Conservation (phyloP, 2,113 vertebrate species). For the Myrmecophaga tridactyla region DNA sequence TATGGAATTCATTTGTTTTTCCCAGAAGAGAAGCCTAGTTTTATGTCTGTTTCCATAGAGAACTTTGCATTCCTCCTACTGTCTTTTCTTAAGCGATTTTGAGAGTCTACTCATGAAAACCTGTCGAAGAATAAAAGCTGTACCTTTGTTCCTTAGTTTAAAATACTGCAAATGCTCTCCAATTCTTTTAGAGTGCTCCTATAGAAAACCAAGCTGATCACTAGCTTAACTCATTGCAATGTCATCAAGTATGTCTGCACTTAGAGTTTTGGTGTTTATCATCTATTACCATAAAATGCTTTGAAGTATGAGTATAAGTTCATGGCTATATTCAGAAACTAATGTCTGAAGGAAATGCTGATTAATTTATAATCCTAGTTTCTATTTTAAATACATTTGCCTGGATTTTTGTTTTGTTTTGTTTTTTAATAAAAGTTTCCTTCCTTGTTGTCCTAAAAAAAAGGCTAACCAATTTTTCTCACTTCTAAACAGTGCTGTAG, state of each 20-base stretch:
- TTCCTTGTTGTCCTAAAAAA: not conserved
- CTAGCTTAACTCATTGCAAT: not conserved
- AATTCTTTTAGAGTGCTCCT: not conserved
- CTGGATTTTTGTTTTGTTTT: not conserved
- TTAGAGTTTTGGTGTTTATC: not conserved
- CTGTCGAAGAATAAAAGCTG: slow-evolving; percentile 26
- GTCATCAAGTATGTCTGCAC: not conserved
- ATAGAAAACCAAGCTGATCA: not conserved
- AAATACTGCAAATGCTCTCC: slow-evolving; percentile 24
- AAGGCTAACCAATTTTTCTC: not conserved
- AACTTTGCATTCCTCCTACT: slow-evolving; percentile 8
- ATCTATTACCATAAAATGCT: not conserved
- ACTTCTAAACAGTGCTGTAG: not conserved
- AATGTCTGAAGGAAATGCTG: not conserved
- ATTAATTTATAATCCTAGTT: not conserved
- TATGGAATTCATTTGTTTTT: slow-evolving; percentile 22
- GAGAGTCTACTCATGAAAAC: not conserved
- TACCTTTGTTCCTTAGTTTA: slow-evolving; percentile 29
- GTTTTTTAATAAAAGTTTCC: not conserved
- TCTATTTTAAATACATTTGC: slow-evolving; percentile 27
- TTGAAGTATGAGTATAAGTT: slow-evolving; percentile 9
- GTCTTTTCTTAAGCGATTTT: slow-evolving; percentile 26
- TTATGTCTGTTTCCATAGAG: slow-evolving; percentile 23
- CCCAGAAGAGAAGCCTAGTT: not conserved
- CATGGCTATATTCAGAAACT: not conserved